Conservation (phyloP, 2,113 vertebrate species). For the Ptilonorhynchus violaceus region DNA sequence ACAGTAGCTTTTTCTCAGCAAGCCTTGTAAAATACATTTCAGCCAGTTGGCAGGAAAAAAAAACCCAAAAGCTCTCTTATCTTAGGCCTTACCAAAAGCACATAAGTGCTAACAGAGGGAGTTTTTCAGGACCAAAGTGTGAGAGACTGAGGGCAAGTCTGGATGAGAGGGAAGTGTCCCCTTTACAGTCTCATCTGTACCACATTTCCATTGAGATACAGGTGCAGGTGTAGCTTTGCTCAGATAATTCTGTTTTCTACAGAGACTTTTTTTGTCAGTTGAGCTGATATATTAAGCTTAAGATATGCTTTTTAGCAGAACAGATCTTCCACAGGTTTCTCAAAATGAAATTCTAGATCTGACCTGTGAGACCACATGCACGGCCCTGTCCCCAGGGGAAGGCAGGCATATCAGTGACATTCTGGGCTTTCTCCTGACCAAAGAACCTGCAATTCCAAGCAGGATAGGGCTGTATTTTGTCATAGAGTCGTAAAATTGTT, state of each 20-base stretch:
- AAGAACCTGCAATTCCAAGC: background rate
- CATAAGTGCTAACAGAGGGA: background rate
- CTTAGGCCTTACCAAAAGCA: background rate
- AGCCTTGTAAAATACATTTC: background rate
- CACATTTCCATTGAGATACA: rapidly evolving
- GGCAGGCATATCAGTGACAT: background rate
- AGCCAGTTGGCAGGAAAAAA: background rate
- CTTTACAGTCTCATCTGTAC: too few relatives aligned
- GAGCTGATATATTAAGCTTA: background rate
- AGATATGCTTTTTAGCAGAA: background rate
- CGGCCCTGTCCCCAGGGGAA: background rate
- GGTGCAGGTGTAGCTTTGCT: background rate
- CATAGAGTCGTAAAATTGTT: background rate
- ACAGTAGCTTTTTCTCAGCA: background rate
- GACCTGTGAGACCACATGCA: rapidly evolving
- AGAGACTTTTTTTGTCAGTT: background rate
- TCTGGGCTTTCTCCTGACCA: background rate
- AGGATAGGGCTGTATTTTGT: background rate
- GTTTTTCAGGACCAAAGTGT: background rate
- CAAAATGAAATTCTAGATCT: background rate
- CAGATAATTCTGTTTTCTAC: background rate
- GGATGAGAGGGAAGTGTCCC: background rate
- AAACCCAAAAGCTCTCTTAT: background rate
- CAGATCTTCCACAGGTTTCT: background rate
- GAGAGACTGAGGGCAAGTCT: background rate